These are phyloP conservation scores for Ectobius pallidus DNA, from an alignment of 2,888 invertebrate genomes.

Conservation along the genomic window DNA sequence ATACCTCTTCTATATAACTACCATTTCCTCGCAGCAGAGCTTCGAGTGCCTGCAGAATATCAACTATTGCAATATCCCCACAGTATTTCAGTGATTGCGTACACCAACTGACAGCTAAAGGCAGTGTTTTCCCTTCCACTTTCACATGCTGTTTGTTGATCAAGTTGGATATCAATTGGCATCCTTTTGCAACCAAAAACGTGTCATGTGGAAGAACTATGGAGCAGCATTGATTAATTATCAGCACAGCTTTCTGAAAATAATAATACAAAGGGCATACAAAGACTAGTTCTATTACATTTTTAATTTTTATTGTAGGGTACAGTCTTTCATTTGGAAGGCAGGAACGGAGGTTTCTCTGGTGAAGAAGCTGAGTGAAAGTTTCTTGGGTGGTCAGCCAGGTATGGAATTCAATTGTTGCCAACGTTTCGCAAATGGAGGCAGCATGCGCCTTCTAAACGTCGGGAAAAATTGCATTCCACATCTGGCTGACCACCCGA, in stretches of 20 bases:
- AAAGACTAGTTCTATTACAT: too few species aligned
- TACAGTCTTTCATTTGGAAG: background rate
- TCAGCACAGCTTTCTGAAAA: slow-evolving; percentile 44
- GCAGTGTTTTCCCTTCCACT: slow-evolving; percentile 52
- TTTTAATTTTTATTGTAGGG: background rate
- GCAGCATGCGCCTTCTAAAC: too few species aligned
- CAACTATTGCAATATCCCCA: slow-evolving; percentile 49
- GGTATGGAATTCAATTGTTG: too few species aligned
- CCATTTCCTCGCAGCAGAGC: slow-evolving; percentile 52
- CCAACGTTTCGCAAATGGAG: too few species aligned
- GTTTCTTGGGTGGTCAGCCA: too few species aligned
- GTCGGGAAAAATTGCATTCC: too few species aligned
- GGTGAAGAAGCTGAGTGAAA: too few species aligned
- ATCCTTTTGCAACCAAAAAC: slow-evolving; percentile 62
- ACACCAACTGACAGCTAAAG: slow-evolving; percentile 52
- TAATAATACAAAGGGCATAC: too few species aligned
- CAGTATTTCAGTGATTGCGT: slow-evolving; percentile 51
- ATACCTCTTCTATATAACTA: slow-evolving; percentile 41
- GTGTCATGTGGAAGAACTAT: slow-evolving; percentile 56
- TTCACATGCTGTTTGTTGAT: slow-evolving; percentile 61
- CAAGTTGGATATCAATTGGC: slow-evolving; percentile 62
- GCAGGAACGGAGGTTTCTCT: background rate
- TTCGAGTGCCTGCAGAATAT: slow-evolving; percentile 53
- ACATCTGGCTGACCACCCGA: too few species aligned
- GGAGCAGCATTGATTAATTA: slow-evolving; percentile 44